Evolutionary conservation across 2,888 invertebrate genomes (phyloP).

Genomic region (Hypsopygia costalis): DNA sequence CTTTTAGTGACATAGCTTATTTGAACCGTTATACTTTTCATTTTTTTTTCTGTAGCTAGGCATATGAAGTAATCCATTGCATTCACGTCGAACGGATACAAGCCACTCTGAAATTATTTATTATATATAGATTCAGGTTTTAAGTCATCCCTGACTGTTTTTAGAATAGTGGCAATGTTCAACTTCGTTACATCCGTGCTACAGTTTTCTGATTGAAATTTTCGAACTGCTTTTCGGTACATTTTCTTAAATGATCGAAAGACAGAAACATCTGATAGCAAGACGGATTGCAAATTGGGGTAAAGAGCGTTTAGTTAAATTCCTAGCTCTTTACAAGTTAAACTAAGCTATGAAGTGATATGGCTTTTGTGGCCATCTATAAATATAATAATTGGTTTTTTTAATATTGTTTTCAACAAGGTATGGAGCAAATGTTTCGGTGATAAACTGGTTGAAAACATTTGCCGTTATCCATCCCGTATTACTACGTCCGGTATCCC

Average conservation of each 20-base stretch:
- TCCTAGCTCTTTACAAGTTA: slow-evolving; percentile 17
- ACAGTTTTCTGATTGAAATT: slow-evolving; percentile 14
- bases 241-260: slow-evolving; percentile 14
- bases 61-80: slow-evolving; percentile 18
- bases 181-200: slow-evolving; percentile 12
- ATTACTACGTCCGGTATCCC: too few species aligned
- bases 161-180: slow-evolving; percentile 13
- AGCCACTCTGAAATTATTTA: slow-evolving; percentile 17
- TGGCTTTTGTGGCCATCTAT: slow-evolving; percentile 28
- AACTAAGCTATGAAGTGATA: slow-evolving; percentile 13
- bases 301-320: slow-evolving; percentile 20
- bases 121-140: slow-evolving; percentile 16
- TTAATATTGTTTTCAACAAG: slow-evolving; percentile 13
- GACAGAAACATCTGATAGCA: slow-evolving; percentile 28
- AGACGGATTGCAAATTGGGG: slow-evolving; percentile 11
- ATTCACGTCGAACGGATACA: slow-evolving; percentile 15
- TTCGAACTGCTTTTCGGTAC: slow-evolving; percentile 12
- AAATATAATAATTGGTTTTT: slow-evolving; percentile 28
- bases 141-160: slow-evolving; percentile 9
- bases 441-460: too few species aligned
- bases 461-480: slow-evolving; percentile 16
- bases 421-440: slow-evolving; percentile 11
- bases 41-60: slow-evolving; percentile 1
- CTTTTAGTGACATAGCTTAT: slow-evolving; percentile 15
- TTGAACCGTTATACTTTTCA: slow-evolving; percentile 3